phyloP scores from a whole-genome alignment of 1,140 invertebrate genomes.

The Atta colombica region DNA sequence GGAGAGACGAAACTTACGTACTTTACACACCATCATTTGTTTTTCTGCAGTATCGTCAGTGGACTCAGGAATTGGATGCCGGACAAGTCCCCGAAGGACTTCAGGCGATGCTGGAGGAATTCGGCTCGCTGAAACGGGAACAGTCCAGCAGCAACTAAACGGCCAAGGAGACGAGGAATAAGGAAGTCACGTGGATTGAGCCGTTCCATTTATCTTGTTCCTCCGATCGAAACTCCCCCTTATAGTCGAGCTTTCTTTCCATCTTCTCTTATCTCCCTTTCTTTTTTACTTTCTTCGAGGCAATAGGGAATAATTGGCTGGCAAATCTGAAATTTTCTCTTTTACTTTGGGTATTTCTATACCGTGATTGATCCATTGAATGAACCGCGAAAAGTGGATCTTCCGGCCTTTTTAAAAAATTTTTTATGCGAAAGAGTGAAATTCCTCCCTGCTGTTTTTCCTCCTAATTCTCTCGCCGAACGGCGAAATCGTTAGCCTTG shows the following conservation, averaged over 20 bases:
- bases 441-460: background rate
- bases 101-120: slow-evolving; percentile 91
- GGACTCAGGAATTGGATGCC: slow-evolving; percentile 93
- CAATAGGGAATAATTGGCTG: slow-evolving; percentile 44
- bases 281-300: slow-evolving; percentile 25
- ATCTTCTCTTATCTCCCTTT: slow-evolving; percentile 10
- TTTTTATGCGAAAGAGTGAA: background rate
- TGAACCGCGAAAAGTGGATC: background rate
- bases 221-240: background rate
- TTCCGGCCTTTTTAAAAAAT: background rate
- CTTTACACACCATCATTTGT: slow-evolving; percentile 47
- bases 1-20: slow-evolving; percentile 7
- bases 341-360: background rate
- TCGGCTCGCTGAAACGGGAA: slow-evolving; percentile 89
- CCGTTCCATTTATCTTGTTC: slow-evolving; percentile 32
- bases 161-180: slow-evolving; percentile 35
- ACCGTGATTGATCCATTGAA: background rate
- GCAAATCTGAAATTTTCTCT: slow-evolving; percentile 23
- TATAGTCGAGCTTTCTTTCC: slow-evolving; percentile 37
- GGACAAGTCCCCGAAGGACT: slow-evolving; percentile 92
- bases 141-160: slow-evolving; percentile 75
- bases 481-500: background rate
- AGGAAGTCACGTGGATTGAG: slow-evolving; percentile 64
- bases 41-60: slow-evolving; percentile 91
- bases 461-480: background rate